Evolutionary conservation across 2,797 vertebrate genomes (phyloP), one percentile per base, ranked within the genome.

Genomic region (Ibycter americanus): DNA sequence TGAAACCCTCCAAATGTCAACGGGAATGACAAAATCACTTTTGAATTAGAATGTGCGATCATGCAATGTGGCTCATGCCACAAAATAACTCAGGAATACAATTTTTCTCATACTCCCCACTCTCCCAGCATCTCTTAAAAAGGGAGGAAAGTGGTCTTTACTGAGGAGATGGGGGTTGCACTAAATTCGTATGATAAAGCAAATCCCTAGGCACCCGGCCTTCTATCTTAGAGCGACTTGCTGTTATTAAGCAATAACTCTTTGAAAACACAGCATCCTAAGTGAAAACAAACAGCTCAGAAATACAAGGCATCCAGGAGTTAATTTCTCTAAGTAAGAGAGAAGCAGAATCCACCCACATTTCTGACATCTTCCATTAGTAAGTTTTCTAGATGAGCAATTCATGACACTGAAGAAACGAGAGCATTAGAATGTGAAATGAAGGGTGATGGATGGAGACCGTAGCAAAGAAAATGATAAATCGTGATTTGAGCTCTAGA

Each of bases 351-450:
- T 61, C 27, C 51, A 83, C 91, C 79, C 86, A 54, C 59, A 73
- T 76, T 95, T 95, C 93, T 96, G 94, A 93, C 93, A 91, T 66
- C 88, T 94, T 93, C 77, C 55, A 94, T 96, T 95, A 96, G 65
- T 91, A 87, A 10, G 11, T 92, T 96, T 97, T 97, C 95, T 95
- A 97, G 87, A 93, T 90, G 94, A 96, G 89, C 78, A 95, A 95
- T 93, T 94, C 82, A 82, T 25, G 93, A 95, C 84, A 91, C 84
- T 79, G 90, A 96, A 96, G 76, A 96, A 97, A 88, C 0, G 65
- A 92, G 93, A 92, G 80, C 89, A 96, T 95, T 89, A 96, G 90
- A 93, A 96, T 91, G 93, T 91, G 95, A 97, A 97, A 94, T 91
- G 95, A 96, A 95, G 84, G 94, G 82, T 74, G 55, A 95, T 96